Percentiles rank a stretch among this genome's conserved stretches.
Evolutionary conservation across 1,140 invertebrate genomes (phyloP).

Genomic region (Drosophila persimilis): DNA sequence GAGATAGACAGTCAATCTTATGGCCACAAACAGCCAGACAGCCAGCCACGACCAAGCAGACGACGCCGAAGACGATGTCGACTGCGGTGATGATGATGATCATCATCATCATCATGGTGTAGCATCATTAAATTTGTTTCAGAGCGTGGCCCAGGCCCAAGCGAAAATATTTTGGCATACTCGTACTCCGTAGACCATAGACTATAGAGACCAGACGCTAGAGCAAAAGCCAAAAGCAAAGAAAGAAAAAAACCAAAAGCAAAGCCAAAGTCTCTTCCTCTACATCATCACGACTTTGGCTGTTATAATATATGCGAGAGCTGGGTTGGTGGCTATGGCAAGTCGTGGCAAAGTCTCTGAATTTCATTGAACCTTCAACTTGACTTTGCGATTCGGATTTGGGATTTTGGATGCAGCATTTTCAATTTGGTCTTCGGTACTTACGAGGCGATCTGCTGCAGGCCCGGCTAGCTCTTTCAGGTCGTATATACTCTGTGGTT

Average conservation of each 20-base stretch:
- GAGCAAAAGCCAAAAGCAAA: neutral
- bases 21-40: constrained; percentile 57
- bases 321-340: constrained; percentile 29
- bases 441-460: constrained; percentile 4
- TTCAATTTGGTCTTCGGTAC: constrained; percentile 60
- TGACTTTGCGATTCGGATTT: constrained; percentile 56
- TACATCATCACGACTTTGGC: constrained; percentile 75
- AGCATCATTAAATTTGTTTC: constrained; percentile 79
- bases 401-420: constrained; percentile 47
- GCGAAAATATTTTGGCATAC: constrained; percentile 71
- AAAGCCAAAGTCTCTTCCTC: constrained; percentile 47
- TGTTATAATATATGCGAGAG: constrained; percentile 75
- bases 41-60: constrained; percentile 40
- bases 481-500: constrained; percentile 1
- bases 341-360: constrained; percentile 61
- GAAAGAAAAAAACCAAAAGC: constrained; percentile 9
- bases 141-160: constrained; percentile 44
- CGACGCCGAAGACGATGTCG: constrained; percentile 29
- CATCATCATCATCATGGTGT: constrained; percentile 13
- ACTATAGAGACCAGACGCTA: neutral
- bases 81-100: constrained; percentile 35
- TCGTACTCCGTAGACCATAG: constrained; percentile 35
- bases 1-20: constrained; percentile 79
- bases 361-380: constrained; percentile 82
- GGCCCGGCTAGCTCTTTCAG: constrained; percentile 4